Base-by-base conservation (phyloP, 2,888 invertebrate species). In the Xestobium rufovillosum region DNA sequence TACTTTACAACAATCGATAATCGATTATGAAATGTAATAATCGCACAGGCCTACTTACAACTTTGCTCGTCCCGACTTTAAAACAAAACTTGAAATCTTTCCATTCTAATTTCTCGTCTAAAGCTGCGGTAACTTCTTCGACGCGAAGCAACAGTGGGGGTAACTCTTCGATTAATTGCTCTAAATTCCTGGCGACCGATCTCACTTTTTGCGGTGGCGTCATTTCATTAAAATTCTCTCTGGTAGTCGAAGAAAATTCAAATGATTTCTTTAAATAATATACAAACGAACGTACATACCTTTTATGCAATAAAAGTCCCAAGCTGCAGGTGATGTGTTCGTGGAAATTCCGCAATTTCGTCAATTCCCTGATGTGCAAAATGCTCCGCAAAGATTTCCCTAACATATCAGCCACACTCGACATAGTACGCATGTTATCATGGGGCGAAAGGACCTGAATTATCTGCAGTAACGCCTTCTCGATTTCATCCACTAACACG, bases 81-180 rank as follows among this genome's bases (percentile, higher is more conserved):
- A 76, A 73, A 50, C 73, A 75, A 56, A 75, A 76, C 51, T 76
- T 75, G 52, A 75, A 76, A 49, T 76, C 74, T 37, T 71, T 68
- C 72, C 75, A 74, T 41, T 74, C 74, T 36, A 75, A 60, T 51
- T 74, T 73, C 43, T 77, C 76, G 51, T 79, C 78, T 44, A 78
- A 65, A 11, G 75, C 74, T 42, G 71, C 68, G 31, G 73, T 72
- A 12, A 77, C 63, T 55, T 78, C 78, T 57, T 79, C 77, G 40
- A 79, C 60, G 27, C 75, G 67, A 34, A 72, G 58, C 44, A 78
- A 64, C 12, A 39, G 27, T 12, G 75, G 67, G 2, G 78, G 78
- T 42, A 79, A 68, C 57, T 79, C 78, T 52, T 76, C 72, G 37
- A 77, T 70, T 4, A 78, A 59, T 50, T 75, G 75, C 46, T 78